These are phyloP conservation scores for Melipona beecheii DNA, from an alignment of 2,888 invertebrate genomes.

Conservation along the genomic window DNA sequence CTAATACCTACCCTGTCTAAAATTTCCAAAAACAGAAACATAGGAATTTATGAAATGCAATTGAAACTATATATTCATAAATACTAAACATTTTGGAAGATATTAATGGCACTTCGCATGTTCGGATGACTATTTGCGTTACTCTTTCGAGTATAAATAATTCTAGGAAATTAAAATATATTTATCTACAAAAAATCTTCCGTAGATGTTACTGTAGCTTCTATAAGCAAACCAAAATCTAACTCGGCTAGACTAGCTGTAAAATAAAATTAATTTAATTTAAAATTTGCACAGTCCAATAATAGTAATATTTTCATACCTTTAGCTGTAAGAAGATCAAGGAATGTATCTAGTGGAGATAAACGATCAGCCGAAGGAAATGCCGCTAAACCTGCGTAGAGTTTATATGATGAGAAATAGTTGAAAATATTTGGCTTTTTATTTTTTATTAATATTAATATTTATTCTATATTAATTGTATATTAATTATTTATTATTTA, in stretches of 20 bases:
- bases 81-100: conserved; percentile 26
- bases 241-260: conserved; percentile 92
- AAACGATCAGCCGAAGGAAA: conserved; percentile 89
- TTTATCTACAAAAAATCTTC: conserved; percentile 84
- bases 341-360: conserved; percentile 93
- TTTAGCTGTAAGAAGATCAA: conserved; percentile 94
- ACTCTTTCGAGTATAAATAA: conserved; percentile 32
- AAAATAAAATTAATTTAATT: conserved; percentile 59
- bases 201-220: conserved; percentile 90
- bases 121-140: conserved; percentile 29
- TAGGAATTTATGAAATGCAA: conserved; percentile 26
- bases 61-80: conserved; percentile 24
- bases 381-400: conserved; percentile 88
- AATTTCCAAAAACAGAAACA: neutral
- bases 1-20: conserved; percentile 20
- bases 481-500: conserved; percentile 35
- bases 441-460: too few relatives aligned
- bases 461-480: too few relatives aligned
- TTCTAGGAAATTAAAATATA: conserved; percentile 9
- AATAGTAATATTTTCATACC: conserved; percentile 76
- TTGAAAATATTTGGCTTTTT: neutral
- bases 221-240: conserved; percentile 93
- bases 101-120: conserved; percentile 53
- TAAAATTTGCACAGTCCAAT: neutral
- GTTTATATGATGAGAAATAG: conserved; percentile 7